Conservation (phyloP, 2,797 vertebrate genomes). For the Circus cinereus region DNA sequence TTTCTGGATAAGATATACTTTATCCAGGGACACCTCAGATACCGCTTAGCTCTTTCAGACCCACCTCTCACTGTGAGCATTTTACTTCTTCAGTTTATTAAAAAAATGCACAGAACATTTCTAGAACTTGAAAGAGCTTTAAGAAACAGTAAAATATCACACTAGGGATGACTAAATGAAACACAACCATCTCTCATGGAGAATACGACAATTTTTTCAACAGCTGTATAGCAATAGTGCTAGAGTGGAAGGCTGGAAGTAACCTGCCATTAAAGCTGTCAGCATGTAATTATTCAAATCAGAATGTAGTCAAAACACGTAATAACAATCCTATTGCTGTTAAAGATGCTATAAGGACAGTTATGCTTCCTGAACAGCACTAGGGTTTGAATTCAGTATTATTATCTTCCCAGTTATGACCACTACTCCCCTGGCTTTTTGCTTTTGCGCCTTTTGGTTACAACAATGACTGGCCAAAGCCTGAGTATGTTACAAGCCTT, state of each 20-base stretch:
- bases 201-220: background rate
- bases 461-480: background rate
- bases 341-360: background rate
- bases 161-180: background rate
- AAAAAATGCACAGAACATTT: background rate
- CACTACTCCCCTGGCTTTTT: background rate
- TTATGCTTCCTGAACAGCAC: background rate
- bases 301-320: background rate
- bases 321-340: background rate
- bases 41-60: background rate
- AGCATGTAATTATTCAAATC: background rate
- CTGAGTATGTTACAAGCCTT: rapidly evolving
- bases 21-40: background rate
- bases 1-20: background rate
- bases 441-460: background rate
- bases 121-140: background rate
- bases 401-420: background rate
- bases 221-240: background rate
- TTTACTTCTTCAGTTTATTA: background rate
- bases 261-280: background rate
- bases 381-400: background rate
- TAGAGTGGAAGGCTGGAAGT: background rate
- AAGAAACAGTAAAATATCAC: background rate
- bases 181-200: background rate
- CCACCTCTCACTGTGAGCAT: background rate